Evolutionary conservation across 1,140 invertebrate species (phyloP), one percentile per base, ranked within the genome.

Genomic region (Apocrypta bakeri): DNA sequence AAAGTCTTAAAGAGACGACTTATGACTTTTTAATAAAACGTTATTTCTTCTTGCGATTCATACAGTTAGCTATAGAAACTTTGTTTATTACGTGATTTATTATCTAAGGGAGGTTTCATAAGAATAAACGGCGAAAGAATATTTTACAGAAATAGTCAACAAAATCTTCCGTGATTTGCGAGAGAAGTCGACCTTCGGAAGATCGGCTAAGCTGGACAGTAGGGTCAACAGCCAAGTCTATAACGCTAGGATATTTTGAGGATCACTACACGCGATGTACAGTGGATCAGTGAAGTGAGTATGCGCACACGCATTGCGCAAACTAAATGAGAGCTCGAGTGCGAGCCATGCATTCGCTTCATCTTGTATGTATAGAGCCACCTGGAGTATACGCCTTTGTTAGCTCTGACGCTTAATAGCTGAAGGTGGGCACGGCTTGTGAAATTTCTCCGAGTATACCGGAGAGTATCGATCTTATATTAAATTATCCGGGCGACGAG

Each of bases 381-480:
- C 11, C 42, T 1, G 2, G 33, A 37, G 9, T 37, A 9, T 37
- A 37, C 9, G 9, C 33, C 9, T 2, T 4, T 37, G 21, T 56
- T 56, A 17, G 48, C 48, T 56, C 14, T 21, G 48, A 66, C 63
- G 63, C 12, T 66, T 29, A 66, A 66, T 24, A 25, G 25, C 24
- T 66, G 25, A 66, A 66, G 25, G 27, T 29, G 3, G 6, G 25
- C 24, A 21, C 24, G 27, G 25, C 63, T 2, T 2, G 63, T 25
- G 63, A 66, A 25, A 29, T 17, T 3, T 25, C 25, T 29, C 25
- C 17, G 29, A 2, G 21, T 33, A 17, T 8, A 17, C 31, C 12
- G 7, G 0, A 29, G 68, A 72, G 33, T 72, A 72, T 72, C 69
- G 37, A 72, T 72, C 33, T 72, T 42, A 72, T 72, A 72, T 72